Percentiles rank a stretch among this genome's conserved stretches.
phyloP scores from a whole-genome alignment of 2,113 vertebrate genomes.

The Cinclus mexicanus region DNA sequence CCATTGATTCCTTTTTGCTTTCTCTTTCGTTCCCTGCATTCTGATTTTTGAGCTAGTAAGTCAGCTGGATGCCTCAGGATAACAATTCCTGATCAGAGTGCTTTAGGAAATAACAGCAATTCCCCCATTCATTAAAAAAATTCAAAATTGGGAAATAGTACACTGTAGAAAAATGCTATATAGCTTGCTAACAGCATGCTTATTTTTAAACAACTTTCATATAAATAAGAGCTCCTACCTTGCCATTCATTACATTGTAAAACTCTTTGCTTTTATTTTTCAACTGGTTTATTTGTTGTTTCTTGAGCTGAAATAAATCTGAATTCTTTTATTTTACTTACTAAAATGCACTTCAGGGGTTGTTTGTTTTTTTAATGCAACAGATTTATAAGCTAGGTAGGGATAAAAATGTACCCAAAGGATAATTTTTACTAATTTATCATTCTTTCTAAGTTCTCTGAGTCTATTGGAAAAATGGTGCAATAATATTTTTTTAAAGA shows the following conservation, averaged over 20 bases:
- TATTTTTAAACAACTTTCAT: conserved; percentile 19
- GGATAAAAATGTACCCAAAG: not conserved
- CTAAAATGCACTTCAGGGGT: not conserved
- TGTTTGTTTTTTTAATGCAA: not conserved
- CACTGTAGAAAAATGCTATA: not conserved
- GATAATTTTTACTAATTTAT: not conserved
- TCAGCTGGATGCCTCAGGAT: not conserved
- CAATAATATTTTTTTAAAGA: not conserved
- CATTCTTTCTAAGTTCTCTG: not conserved
- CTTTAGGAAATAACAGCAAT: not conserved
- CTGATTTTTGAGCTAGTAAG: not conserved
- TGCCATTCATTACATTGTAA: not conserved
- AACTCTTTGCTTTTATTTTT: not conserved
- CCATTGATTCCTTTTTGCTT: conserved; percentile 1
- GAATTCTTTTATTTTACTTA: not conserved
- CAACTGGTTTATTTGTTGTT: not conserved
- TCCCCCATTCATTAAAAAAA: not conserved
- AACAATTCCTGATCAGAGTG: not conserved
- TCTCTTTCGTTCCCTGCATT: not conserved
- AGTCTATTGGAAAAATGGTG: not conserved
- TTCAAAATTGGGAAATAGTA: not conserved
- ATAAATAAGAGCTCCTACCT: not conserved
- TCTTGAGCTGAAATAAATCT: not conserved
- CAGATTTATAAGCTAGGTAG: not conserved
- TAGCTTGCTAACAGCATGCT: not conserved